These are phyloP conservation scores for Apotomis capreana DNA, from an alignment of 2,888 invertebrate genomes.

Conservation along the genomic window DNA sequence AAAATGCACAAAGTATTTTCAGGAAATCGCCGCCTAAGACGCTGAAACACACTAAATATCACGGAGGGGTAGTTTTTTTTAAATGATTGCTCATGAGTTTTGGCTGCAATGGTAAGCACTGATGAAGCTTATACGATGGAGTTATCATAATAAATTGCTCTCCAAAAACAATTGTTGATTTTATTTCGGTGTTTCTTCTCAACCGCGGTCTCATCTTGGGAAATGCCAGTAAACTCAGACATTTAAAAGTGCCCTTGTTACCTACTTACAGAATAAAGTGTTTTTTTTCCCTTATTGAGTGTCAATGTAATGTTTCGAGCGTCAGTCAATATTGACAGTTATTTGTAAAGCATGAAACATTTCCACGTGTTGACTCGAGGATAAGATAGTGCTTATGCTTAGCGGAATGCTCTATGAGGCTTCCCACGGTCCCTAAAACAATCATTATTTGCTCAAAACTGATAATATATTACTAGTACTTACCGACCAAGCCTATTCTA, in stretches of 20 bases:
- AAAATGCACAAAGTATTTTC: too few relatives aligned
- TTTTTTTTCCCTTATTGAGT: neutral
- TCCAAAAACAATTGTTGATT: constrained; percentile 12
- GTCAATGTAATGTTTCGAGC: neutral
- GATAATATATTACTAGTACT: constrained; percentile 50
- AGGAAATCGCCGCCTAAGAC: too few relatives aligned
- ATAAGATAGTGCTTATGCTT: constrained; percentile 53
- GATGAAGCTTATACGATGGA: neutral
- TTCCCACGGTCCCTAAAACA: constrained; percentile 52
- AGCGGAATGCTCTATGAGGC: constrained; percentile 44
- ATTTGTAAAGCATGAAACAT: constrained; percentile 37
- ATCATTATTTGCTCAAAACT: constrained; percentile 44
- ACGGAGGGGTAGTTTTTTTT: too few relatives aligned
- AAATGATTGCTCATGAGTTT: too few relatives aligned
- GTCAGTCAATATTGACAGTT: constrained; percentile 33
- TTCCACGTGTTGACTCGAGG: constrained; percentile 45
- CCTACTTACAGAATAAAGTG: too few relatives aligned
- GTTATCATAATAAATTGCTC: neutral
- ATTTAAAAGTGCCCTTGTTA: too few relatives aligned
- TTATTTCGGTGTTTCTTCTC: too few relatives aligned
- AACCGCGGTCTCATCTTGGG: too few relatives aligned
- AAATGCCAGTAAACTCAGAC: too few relatives aligned
- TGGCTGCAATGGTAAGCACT: too few relatives aligned
- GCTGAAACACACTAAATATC: too few relatives aligned
- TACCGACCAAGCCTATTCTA: constrained; percentile 16